Evolutionary conservation across 2,888 invertebrate species (phyloP), one percentile per base, ranked within the genome.

Genomic region (Lasioglossum morio): DNA sequence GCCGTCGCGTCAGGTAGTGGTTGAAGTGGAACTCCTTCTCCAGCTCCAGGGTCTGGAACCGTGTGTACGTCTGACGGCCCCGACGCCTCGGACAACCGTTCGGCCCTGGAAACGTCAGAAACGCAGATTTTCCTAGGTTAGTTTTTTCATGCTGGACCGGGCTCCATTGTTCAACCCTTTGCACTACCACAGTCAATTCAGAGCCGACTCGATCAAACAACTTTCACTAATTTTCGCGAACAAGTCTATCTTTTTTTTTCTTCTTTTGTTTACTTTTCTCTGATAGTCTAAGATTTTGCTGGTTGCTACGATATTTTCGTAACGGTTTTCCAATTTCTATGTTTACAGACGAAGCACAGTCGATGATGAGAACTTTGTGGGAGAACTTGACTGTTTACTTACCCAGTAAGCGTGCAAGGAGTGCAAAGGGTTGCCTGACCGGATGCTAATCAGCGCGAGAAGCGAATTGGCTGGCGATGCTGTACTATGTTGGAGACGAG

Each of bases 21-120:
- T 99, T 99, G 96, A 99, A 99, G 95, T 99, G 98, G 96, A 99
- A 99, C 96, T 99, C 99, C 96, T 99, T 99, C 96, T 99, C 99
- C 96, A 99, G 97, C 95, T 99, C 99, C 96, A 99, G 96, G 40
- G 99, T 99, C 96, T 99, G 99, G 97, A 99, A 99, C 94, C 99
- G 98, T 90, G 99, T 99, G 97, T 99, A 99, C 30, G 99, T 99
- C 96, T 99, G 99, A 92, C 99, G 97, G 87, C 99, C 99, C 94
- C 99, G 97, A 95, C 99, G 97, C 94, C 99, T 97, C 89, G 99
- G 98, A 95, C 98, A 99, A 87, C 98, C 98, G 95, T 99, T 99
- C 82, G 99, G 99, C 95, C 99, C 99, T 98, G 97, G 92, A 97
- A 97, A 95, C 92, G 87, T 85, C 73, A 89, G 90, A 77, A 89